phyloP scores from a whole-genome alignment of 1,140 invertebrate species.

The Gonioctena quinquepunctata region DNA sequence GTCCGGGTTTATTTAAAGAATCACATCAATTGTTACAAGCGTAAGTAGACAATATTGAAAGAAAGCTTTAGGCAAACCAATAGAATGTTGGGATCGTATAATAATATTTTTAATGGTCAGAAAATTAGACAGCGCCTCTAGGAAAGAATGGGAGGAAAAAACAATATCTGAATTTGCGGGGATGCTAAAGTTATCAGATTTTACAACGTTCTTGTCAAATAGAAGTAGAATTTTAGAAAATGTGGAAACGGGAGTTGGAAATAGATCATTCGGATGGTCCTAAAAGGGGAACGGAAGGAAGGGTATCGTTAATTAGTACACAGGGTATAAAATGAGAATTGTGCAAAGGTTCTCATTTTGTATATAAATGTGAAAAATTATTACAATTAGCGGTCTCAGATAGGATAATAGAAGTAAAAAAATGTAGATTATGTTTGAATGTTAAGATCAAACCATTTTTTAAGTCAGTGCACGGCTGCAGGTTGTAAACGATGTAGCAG shows the following conservation, averaged over 20 bases:
- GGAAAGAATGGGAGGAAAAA: slow-evolving; percentile 18
- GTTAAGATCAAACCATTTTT: too few species aligned
- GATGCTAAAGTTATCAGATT: background rate
- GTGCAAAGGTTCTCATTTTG: background rate
- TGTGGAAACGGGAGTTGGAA: background rate
- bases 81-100: slow-evolving; percentile 44
- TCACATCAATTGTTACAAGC: slow-evolving; percentile 20
- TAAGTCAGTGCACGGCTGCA: too few species aligned
- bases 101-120: slow-evolving; percentile 24
- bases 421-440: too few species aligned
- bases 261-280: background rate
- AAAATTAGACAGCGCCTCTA: slow-evolving; percentile 19
- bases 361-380: background rate
- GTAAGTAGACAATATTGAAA: slow-evolving; percentile 28
- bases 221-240: background rate
- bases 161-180: background rate
- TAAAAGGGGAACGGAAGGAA: background rate
- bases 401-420: background rate
- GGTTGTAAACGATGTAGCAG: too few species aligned
- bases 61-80: slow-evolving; percentile 36
- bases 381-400: background rate
- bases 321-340: background rate
- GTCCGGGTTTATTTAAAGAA: slow-evolving; percentile 31
- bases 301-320: background rate
- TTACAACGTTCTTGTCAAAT: background rate